These are phyloP conservation scores for Orchestia grillus DNA, from an alignment of 1,140 invertebrate genomes.

Conservation along the genomic window DNA sequence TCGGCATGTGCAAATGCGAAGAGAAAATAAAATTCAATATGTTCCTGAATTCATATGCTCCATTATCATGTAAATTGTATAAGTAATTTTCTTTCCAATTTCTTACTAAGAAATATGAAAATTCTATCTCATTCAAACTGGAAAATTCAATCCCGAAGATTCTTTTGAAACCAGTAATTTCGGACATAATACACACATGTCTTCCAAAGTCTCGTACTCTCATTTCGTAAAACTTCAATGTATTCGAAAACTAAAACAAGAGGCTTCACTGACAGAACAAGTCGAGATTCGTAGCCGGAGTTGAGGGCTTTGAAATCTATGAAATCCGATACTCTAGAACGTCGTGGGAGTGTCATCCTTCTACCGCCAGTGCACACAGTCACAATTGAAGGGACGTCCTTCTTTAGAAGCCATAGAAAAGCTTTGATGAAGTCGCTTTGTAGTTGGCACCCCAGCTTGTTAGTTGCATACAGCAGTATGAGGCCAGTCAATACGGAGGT, in stretches of 20 bases:
- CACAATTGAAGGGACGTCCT: background rate
- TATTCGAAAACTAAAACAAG: background rate
- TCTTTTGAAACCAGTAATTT: background rate
- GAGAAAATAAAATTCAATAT: too few relatives aligned
- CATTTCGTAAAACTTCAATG: background rate
- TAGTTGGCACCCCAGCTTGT: background rate
- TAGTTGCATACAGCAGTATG: background rate
- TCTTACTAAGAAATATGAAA: too few relatives aligned
- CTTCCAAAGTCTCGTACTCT: background rate
- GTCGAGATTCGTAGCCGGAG: background rate
- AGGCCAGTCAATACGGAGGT: background rate
- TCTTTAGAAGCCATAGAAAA: background rate
- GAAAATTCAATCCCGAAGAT: background rate
- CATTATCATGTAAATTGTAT: too few relatives aligned
- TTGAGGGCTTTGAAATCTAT: background rate
- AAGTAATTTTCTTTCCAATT: too few relatives aligned
- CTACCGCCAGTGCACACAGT: background rate
- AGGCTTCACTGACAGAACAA: background rate
- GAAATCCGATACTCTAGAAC: background rate
- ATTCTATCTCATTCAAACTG: background rate
- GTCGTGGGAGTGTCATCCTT: background rate
- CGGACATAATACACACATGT: background rate
- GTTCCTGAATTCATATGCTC: too few relatives aligned
- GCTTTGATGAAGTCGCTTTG: background rate
- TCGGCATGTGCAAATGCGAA: too few relatives aligned